A percentile compares a stretch with the other conserved stretches of the same genome.
Conservation (phyloP, 1,140 invertebrate genomes). For the Chymomyza costata region DNA sequence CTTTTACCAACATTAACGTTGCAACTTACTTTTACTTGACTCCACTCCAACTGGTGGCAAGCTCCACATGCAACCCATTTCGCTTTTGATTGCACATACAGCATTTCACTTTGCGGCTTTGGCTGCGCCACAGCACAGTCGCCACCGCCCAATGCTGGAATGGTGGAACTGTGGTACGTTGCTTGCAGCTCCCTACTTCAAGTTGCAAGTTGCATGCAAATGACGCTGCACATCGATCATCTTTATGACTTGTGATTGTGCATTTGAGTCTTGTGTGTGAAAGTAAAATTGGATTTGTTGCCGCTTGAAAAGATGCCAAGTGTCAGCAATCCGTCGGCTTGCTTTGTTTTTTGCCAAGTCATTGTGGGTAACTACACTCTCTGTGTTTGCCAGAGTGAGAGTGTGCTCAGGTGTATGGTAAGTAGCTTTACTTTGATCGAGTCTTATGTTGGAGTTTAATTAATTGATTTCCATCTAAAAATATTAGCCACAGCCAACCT, state of each 20-base stretch:
- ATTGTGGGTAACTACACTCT: conserved; percentile 21
- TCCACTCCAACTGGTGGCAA: no score
- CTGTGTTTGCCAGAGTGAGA: conserved; percentile 48
- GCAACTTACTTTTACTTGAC: conserved; percentile 68
- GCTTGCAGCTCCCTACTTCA: conserved; percentile 42
- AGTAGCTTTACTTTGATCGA: no score
- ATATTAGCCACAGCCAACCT: no score
- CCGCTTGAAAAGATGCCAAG: conserved; percentile 19
- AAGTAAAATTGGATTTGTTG: conserved; percentile 65
- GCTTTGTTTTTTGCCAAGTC: conserved; percentile 28
- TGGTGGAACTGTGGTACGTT: no score
- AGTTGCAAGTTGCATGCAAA: conserved; percentile 49
- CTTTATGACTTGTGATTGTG: conserved; percentile 56
- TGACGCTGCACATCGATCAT: conserved; percentile 60
- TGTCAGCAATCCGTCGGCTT: conserved; percentile 1
- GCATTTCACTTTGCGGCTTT: conserved; percentile 50
- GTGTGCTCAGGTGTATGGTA: no score
- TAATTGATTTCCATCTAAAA: no score
- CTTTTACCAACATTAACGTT: conserved; percentile 10
- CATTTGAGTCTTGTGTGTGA: conserved; percentile 45
- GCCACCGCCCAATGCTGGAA: no score
- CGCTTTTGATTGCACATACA: conserved; percentile 65
- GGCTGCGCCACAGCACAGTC: conserved; percentile 7
- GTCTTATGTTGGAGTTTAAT: no score
- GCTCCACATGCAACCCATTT: conserved; percentile 43